Base-by-base conservation (phyloP, 1,140 invertebrate genomes). In the Agrypnia vestita region DNA sequence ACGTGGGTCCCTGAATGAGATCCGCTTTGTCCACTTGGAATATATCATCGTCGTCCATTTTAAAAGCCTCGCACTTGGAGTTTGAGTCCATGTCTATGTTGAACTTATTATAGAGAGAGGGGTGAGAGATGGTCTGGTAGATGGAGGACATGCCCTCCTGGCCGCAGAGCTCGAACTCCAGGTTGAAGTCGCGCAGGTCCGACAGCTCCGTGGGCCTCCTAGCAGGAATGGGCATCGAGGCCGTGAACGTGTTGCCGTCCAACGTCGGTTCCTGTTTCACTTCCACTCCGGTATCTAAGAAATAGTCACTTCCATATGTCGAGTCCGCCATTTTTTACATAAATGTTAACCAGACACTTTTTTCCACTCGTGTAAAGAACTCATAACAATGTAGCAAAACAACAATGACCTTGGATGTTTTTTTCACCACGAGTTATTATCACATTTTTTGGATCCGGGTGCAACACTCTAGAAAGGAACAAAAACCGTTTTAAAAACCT, bases 11-110 rank as follows among this genome's bases (percentile, higher is more conserved):
- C 82, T 93, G 91, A 83, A 96, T 93, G 43, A 97, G 90, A 88
- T 97, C 95, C 56, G 94, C 93, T 87, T 96, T 96, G 86, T 97
- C 95, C 53, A 96, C 94, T 90, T 96, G 95, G 85, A 96, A 96
- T 82, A 97, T 96, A 85, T 96, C 95, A 85, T 97, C 95, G 84
- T 96, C 95, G 84, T 96, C 95, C 91, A 95, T 94, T 86, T 92
- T 94, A 62, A 94, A 93, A 4, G 92, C 87, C 84, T 93, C 92
- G 69, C 90, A 89, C 89, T 92, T 93, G 61, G 91, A 85, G 55
- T 87, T 84, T 74, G 84, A 85, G 64, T 91, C 87, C 67, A 85
- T 84, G 59, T 90, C 89, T 71, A 86, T 87, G 47, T 85, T 81
- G 62, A 88, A 83, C 72, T 87, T 89, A 71, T 84, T 86, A 84